phyloP scores from a whole-genome alignment of 2,888 invertebrate species.

The Xanthia icteritia region DNA sequence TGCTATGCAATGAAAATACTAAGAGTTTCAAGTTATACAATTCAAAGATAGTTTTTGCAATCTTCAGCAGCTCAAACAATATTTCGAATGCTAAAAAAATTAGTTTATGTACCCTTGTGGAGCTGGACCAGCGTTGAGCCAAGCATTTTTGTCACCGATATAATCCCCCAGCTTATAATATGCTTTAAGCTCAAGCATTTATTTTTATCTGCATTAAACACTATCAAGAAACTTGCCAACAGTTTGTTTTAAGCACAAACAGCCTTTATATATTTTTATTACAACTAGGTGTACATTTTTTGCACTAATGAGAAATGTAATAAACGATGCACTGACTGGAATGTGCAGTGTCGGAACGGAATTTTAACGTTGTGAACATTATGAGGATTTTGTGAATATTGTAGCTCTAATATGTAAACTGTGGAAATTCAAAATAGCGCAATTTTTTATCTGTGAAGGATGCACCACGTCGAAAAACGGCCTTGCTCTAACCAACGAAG shows the following conservation, averaged over 20 bases:
- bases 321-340: constrained; percentile 49
- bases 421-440: neutral
- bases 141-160: too few relatives aligned
- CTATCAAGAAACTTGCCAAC: neutral
- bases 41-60: too few relatives aligned
- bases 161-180: too few relatives aligned
- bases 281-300: constrained; percentile 29
- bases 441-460: neutral
- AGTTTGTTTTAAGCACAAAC: constrained; percentile 7
- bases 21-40: too few relatives aligned
- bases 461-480: neutral
- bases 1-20: too few relatives aligned
- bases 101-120: too few relatives aligned
- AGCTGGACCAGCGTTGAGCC: too few relatives aligned
- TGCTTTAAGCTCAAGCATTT: neutral
- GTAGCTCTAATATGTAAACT: neutral
- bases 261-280: constrained; percentile 15
- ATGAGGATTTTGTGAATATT: constrained; percentile 6
- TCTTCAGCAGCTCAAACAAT: too few relatives aligned
- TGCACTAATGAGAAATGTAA: constrained; percentile 57
- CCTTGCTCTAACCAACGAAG: too few relatives aligned
- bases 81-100: too few relatives aligned
- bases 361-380: constrained; percentile 51
- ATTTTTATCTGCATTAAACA: neutral
- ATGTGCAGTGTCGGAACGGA: constrained; percentile 31